Percentiles rank a stretch among this genome's conserved stretches.
Evolutionary conservation across 2,113 vertebrate genomes (phyloP).

Genomic region (Corvus moneduloides): DNA sequence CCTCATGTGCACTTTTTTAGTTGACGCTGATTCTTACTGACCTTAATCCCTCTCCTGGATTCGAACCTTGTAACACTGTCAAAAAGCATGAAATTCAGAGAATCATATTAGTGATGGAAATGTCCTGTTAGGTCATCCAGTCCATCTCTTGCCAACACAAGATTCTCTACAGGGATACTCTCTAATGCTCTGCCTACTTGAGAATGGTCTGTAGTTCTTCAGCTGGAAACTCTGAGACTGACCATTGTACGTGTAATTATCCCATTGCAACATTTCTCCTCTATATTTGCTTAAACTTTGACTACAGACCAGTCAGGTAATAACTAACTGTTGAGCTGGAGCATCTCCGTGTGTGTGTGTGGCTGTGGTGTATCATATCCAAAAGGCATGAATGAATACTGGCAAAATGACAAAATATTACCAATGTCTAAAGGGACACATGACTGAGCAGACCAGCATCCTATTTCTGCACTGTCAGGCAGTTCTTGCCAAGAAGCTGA

Average conservation of each 20-base stretch:
- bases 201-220: neutral
- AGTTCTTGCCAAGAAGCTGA: conserved; percentile 27
- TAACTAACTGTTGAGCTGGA: neutral
- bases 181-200: neutral
- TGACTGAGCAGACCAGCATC: conserved; percentile 15
- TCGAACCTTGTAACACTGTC: conserved; percentile 64
- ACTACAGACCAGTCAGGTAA: neutral
- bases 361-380: neutral
- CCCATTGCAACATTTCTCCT: neutral
- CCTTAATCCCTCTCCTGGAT: conserved; percentile 55
- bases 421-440: neutral
- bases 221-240: neutral
- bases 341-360: neutral
- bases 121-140: conserved; percentile 35
- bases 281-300: neutral
- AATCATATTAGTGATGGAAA: conserved; percentile 28
- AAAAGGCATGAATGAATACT: conserved; percentile 44
- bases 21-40: conserved; percentile 69
- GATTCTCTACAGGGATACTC: neutral
- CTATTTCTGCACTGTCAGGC: neutral
- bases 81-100: conserved; percentile 64
- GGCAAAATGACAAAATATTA: conserved; percentile 21
- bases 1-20: conserved; percentile 48
- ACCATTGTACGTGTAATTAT: neutral
- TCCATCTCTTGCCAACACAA: neutral